Conservation (phyloP, 2,888 invertebrate genomes). For the Unio pictorum region DNA sequence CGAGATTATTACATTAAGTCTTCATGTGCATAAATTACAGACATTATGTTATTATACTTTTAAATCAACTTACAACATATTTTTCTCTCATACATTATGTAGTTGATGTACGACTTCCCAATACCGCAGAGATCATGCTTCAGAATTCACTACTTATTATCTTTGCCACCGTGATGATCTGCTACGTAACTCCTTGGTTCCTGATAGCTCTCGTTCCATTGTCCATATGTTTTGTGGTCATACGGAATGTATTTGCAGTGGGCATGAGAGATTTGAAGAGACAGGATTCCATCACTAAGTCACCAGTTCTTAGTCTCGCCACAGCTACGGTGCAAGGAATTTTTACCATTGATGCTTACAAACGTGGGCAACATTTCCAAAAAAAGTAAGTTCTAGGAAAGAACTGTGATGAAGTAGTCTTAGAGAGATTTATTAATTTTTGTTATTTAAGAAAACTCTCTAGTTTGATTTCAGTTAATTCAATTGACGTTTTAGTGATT, state of each 20-base stretch:
- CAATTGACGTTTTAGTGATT: too few species aligned
- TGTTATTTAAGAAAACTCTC: too few species aligned
- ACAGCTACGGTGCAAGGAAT: conserved; percentile 77
- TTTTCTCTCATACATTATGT: conserved; percentile 5
- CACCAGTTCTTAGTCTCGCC: conserved; percentile 77
- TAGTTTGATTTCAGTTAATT: too few species aligned
- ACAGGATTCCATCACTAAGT: conserved; percentile 75
- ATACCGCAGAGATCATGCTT: conserved; percentile 75
- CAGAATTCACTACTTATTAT: conserved; percentile 80
- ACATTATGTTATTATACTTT: too few species aligned
- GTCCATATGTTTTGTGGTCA: conserved; percentile 63
- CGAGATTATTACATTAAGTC: too few species aligned
- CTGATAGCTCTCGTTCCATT: conserved; percentile 70
- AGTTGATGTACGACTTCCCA: conserved; percentile 73
- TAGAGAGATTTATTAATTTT: too few species aligned
- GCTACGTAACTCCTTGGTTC: conserved; percentile 82
- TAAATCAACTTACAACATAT: too few species aligned
- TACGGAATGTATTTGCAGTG: conserved; percentile 69
- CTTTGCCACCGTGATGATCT: conserved; percentile 85
- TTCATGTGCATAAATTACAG: too few species aligned
- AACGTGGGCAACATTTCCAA: conserved; percentile 73
- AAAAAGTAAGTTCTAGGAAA: conserved; percentile 42
- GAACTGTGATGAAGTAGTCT: background rate
- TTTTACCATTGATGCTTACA: conserved; percentile 77
- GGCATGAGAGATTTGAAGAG: conserved; percentile 68